Base-by-base conservation (phyloP, 2,797 vertebrate genomes). In the Gadopsis bispinosus region DNA sequence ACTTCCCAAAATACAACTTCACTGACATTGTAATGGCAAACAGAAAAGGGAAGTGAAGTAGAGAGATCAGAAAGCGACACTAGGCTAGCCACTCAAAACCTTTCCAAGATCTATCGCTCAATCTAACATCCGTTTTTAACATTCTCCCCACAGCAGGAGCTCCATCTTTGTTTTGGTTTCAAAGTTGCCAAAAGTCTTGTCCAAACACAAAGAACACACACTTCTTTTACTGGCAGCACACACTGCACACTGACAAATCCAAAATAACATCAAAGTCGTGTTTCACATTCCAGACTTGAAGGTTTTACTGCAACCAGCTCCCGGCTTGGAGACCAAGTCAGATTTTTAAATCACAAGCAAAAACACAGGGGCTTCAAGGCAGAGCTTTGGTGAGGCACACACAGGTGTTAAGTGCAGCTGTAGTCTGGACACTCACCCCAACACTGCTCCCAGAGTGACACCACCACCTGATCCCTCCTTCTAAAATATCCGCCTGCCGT, bases 231-330 rank as follows among this genome's bases (percentile, higher is more conserved):
- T 83, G 88, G 88, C 85, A 80, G 79, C 58, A 63, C 82, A 69
- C 79, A 60, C 70, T 22, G 48, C 74, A 58, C 69, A 56, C 84
- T 65, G 78, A 83, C 85, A 81, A 83, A 83, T 86, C 85, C 74
- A 81, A 90, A 94, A 92, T 88, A 91, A 90, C 91, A 87, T 90
- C 87, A 91, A 88, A 93, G 85, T 37, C 80, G 8, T 77, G 72
- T 41, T 87, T 88, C 69, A 51, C 84, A 89, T 85, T 79, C 85
- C 88, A 84, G 50, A 82, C 77, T 84, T 80, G 67, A 85, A 79
- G 66, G 67, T 74, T 93, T 87, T 72, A 88, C 78, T 67, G 82
- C 72, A 80, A 82, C 82, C 81, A 61, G 84, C 84, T 87, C 73
- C 55, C 14, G 3, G 66, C 39, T 74, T 47, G 56, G 79, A 89